phyloP scores from a whole-genome alignment of 2,113 vertebrate species.

The Dinomys branickii region DNA sequence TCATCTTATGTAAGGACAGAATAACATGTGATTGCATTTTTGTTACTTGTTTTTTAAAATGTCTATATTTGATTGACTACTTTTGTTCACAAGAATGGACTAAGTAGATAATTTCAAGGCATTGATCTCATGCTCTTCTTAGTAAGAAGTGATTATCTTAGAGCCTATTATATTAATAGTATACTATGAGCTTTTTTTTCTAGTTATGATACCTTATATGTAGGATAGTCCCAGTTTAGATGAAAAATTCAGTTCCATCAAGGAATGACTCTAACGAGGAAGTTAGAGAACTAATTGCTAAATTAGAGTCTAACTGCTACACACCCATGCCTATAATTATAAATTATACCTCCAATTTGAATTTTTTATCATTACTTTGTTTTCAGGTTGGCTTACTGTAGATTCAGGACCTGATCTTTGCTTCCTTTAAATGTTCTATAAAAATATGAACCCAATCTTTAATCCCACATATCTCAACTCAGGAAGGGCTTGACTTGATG shows the following conservation, averaged over 20 bases:
- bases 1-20: neutral
- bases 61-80: neutral
- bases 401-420: neutral
- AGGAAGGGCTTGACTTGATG: neutral
- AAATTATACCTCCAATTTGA: neutral
- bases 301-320: neutral
- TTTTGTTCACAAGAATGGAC: neutral
- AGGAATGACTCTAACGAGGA: neutral
- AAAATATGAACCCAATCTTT: neutral
- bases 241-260: neutral
- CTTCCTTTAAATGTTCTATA: conserved; percentile 28
- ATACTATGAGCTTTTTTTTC: neutral
- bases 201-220: neutral
- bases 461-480: neutral
- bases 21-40: neutral
- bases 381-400: neutral
- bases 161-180: neutral
- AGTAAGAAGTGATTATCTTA: neutral
- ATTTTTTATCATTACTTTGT: neutral
- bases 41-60: neutral
- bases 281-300: neutral
- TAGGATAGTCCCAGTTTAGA: neutral
- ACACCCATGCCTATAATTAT: neutral
- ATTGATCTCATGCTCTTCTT: neutral
- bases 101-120: conserved; percentile 28